phyloP scores from a whole-genome alignment of 1,140 invertebrate genomes.

The Tetramorium parvispinum region DNA sequence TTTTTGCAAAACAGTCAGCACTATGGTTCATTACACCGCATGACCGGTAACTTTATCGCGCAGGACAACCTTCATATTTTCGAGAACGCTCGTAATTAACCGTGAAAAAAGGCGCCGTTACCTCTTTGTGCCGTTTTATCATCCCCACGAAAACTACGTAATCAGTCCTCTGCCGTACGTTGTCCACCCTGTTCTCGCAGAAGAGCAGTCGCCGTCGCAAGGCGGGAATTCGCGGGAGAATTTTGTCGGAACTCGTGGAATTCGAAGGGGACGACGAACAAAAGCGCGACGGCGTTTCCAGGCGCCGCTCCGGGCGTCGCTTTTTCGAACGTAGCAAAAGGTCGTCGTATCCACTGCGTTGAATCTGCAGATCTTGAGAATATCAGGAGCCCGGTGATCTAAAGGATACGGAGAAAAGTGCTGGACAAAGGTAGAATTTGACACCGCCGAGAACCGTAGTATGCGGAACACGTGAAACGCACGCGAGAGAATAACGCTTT shows the following conservation, averaged over 20 bases:
- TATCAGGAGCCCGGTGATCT: not conserved
- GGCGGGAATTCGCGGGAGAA: constrained; percentile 44
- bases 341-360: constrained; percentile 1
- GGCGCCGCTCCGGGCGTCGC: not conserved
- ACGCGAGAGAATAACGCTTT: no score
- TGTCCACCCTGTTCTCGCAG: constrained; percentile 14
- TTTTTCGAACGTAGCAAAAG: constrained; percentile 22
- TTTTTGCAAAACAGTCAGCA: not conserved
- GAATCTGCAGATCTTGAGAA: constrained; percentile 24
- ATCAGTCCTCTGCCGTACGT: constrained; percentile 14
- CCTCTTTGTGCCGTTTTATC: constrained; percentile 31
- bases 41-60: constrained; percentile 15
- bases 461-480: not conserved
- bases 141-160: constrained; percentile 17
- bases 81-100: constrained; percentile 32
- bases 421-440: not conserved
- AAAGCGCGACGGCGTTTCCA: constrained; percentile 16
- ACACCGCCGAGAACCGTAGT: not conserved
- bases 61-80: constrained; percentile 16
- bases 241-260: constrained; percentile 46
- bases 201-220: not conserved
- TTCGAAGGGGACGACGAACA: constrained; percentile 38
- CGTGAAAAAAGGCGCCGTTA: not conserved
- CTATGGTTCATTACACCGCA: constrained; percentile 1
- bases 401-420: not conserved